These are phyloP conservation scores for Choreutis nemorana DNA, from an alignment of 2,888 invertebrate species.

Conservation along the genomic window DNA sequence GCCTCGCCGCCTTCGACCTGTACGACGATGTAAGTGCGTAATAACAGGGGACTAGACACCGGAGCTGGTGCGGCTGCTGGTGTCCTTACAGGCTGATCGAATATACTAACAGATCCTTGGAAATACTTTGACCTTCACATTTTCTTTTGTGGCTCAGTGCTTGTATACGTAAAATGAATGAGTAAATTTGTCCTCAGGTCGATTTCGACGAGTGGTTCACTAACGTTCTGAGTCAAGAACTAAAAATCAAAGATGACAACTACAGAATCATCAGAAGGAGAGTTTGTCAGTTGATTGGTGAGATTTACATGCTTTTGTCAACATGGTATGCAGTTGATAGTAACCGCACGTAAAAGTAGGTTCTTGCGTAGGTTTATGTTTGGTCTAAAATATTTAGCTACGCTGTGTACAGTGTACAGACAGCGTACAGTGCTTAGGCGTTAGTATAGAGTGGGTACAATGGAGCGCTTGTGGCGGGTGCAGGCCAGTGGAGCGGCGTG, in stretches of 20 bases:
- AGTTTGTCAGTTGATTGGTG: constrained; percentile 84
- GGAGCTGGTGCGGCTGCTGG: constrained; percentile 76
- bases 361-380: too few species aligned
- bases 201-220: constrained; percentile 95
- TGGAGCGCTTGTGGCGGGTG: too few species aligned
- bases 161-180: neutral
- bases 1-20: constrained; percentile 86
- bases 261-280: constrained; percentile 85
- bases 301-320: constrained; percentile 21
- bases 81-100: neutral
- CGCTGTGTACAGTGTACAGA: too few species aligned
- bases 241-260: constrained; percentile 82
- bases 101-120: neutral
- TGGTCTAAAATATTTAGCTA: too few species aligned
- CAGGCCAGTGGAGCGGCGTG: too few species aligned
- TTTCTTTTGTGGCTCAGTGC: neutral
- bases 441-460: too few species aligned
- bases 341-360: too few species aligned
- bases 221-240: constrained; percentile 80
- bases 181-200: constrained; percentile 54
- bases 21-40: constrained; percentile 78
- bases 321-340: neutral
- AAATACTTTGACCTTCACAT: neutral
- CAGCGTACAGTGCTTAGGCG: too few species aligned
- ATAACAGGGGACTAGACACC: constrained; percentile 43